Percentiles rank a stretch among this genome's conserved stretches.
Evolutionary conservation across 1,140 invertebrate species (phyloP).

Genomic region (Lucilia cuprina): DNA sequence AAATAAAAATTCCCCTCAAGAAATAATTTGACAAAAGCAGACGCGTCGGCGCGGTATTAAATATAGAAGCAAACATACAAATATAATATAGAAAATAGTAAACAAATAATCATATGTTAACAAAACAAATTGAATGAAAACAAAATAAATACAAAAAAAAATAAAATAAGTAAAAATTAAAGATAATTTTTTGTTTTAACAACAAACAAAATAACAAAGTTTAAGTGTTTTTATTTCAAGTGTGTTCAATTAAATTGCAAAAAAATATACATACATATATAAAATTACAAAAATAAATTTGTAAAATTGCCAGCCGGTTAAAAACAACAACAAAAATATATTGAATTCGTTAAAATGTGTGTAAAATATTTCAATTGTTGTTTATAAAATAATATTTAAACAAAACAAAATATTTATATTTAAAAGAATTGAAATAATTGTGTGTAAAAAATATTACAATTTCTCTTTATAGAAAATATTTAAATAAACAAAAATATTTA

Average conservation of each 20-base stretch:
- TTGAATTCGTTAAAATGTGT: no score
- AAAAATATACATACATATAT: not conserved
- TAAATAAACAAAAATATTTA: no score
- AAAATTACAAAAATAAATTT: slow-evolving; percentile 6
- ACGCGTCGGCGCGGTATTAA: not conserved
- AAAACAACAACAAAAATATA: not conserved
- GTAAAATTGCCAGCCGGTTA: not conserved
- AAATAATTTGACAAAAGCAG: not conserved
- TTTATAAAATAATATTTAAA: no score
- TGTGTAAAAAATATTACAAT: no score
- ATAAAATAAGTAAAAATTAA: not conserved
- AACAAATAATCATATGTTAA: not conserved
- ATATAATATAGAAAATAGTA: slow-evolving; percentile 4
- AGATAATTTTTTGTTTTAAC: not conserved
- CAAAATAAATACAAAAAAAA: not conserved
- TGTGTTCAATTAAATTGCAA: not conserved
- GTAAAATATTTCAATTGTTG: not conserved
- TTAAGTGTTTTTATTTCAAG: not conserved
- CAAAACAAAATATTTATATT: no score
- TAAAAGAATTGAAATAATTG: no score
- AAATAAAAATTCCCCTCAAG: not conserved
- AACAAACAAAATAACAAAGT: not conserved
- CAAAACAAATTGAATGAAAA: not conserved
- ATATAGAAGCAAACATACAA: not conserved
- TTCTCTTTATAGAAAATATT: no score